Evolutionary conservation across 30 jellyfish, hydroid and myxozoan genomes (phyloP).

Genomic region (Rhopilema esculentum): DNA sequence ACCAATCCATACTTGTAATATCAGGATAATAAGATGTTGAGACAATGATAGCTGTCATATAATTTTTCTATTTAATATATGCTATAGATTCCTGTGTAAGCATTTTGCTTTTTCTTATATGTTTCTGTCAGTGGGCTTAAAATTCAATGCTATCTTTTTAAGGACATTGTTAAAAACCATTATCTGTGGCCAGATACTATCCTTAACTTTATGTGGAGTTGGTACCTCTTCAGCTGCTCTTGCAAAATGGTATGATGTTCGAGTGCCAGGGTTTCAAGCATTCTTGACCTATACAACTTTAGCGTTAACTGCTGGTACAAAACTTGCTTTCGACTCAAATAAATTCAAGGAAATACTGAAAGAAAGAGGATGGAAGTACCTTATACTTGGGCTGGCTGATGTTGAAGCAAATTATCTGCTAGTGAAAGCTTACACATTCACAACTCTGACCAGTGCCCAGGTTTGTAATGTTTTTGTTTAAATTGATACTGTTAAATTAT

Average conservation of each 20-base stretch:
- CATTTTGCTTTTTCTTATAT: not conserved
- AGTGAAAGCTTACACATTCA: conserved; percentile 91
- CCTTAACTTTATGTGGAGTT: conserved; percentile 88
- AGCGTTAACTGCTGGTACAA: conserved; percentile 84
- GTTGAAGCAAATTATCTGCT: conserved; percentile 94
- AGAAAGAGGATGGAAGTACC: conserved; percentile 90
- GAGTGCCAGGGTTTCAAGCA: conserved; percentile 90
- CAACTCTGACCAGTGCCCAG: conserved; percentile 98
- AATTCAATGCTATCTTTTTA: conserved; percentile 2
- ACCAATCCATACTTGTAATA: too few relatives aligned
- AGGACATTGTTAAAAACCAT: conserved; percentile 82
- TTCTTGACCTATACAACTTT: conserved; percentile 73
- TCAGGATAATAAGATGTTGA: too few relatives aligned
- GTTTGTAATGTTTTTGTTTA: conserved; percentile 28
- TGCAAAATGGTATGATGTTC: conserved; percentile 69
- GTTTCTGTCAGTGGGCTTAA: too few relatives aligned
- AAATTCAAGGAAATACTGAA: conserved; percentile 42
- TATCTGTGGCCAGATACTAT: conserved; percentile 88
- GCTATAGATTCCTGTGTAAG: not conserved
- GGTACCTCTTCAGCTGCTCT: conserved; percentile 97
- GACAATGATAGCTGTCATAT: too few relatives aligned
- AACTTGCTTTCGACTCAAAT: conserved; percentile 45
- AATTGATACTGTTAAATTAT: not conserved
- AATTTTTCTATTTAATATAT: too few relatives aligned
- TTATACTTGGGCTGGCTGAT: conserved; percentile 75